These are phyloP conservation scores for Rhinolophus sinicus DNA, from an alignment of 2,113 vertebrate genomes.

Conservation along the genomic window DNA sequence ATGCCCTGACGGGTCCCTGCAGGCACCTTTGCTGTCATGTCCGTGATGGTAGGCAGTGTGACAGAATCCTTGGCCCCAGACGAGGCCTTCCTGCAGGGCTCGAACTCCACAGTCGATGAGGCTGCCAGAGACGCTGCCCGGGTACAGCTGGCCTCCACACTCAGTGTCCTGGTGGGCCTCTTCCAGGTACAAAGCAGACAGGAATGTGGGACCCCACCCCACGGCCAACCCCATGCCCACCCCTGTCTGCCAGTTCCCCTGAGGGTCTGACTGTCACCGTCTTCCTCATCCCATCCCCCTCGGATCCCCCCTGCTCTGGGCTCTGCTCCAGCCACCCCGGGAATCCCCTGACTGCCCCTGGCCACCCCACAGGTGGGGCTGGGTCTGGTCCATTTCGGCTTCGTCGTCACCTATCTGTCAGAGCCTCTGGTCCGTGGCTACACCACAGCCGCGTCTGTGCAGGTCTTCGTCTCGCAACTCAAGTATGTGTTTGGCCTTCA, in stretches of 20 bases:
- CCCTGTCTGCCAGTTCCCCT: neutral
- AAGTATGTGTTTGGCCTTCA: constrained; percentile 94
- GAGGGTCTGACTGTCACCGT: neutral
- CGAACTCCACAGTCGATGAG: constrained; percentile 83
- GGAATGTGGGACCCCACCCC: neutral
- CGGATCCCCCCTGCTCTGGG: neutral
- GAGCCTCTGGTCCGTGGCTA: constrained; percentile 96
- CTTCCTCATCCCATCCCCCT: neutral
- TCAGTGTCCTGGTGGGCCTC: constrained; percentile 91
- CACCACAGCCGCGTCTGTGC: constrained; percentile 93
- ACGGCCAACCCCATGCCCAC: neutral
- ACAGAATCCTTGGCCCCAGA: constrained; percentile 90
- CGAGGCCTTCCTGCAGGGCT: constrained; percentile 77
- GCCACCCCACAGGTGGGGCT: constrained; percentile 88
- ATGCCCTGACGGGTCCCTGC: neutral
- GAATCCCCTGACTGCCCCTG: neutral
- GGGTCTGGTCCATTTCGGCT: constrained; percentile 94
- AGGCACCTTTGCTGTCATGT: constrained; percentile 97
- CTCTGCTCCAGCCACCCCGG: neutral
- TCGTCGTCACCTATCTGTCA: constrained; percentile 96
- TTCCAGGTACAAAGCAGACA: constrained; percentile 89
- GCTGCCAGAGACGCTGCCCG: constrained; percentile 79
- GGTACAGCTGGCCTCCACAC: constrained; percentile 90
- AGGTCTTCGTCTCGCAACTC: constrained; percentile 94
- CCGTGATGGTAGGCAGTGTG: constrained; percentile 96